A percentile compares a stretch with the other conserved stretches of the same genome.
phyloP scores from a whole-genome alignment of 2,113 vertebrate species.

The Tragelaphus strepsiceros region DNA sequence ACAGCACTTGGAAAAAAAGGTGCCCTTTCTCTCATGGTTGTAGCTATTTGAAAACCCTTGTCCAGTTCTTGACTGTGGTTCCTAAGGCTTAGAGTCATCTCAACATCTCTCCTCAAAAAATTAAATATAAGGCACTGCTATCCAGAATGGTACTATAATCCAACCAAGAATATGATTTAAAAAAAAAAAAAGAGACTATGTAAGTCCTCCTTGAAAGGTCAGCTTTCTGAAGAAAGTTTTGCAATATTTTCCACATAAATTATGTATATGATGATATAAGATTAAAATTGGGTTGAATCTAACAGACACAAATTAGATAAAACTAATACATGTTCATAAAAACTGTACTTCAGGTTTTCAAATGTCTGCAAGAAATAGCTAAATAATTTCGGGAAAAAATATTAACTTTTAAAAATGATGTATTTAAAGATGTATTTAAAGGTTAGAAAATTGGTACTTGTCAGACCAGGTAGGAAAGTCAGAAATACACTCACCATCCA shows the following conservation, averaged over 20 bases:
- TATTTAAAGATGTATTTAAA: conserved; percentile 44
- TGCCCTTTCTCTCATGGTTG: neutral
- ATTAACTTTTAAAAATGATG: conserved; percentile 57
- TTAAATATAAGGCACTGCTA: neutral
- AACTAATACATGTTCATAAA: conserved; percentile 41
- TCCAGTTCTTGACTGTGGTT: neutral
- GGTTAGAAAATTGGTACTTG: conserved; percentile 64
- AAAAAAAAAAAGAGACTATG: neutral
- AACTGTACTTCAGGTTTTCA: conserved; percentile 28
- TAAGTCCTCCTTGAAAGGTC: neutral
- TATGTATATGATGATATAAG: neutral
- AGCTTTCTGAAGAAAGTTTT: conserved; percentile 11
- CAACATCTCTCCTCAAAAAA: neutral
- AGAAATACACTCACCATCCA: neutral
- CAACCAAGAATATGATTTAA: neutral
- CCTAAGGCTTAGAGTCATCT: neutral
- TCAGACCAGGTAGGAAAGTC: conserved; percentile 36
- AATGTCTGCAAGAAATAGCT: conserved; percentile 33
- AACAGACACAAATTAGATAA: conserved; percentile 26
- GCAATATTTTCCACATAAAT: conserved; percentile 37
- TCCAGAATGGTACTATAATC: neutral
- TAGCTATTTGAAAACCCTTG: neutral
- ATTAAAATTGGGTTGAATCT: conserved; percentile 33
- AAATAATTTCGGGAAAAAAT: conserved; percentile 43
- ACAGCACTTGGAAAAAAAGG: neutral